These are phyloP conservation scores for Lethrus apterus DNA, from an alignment of 1,140 invertebrate genomes.

Conservation along the genomic window DNA sequence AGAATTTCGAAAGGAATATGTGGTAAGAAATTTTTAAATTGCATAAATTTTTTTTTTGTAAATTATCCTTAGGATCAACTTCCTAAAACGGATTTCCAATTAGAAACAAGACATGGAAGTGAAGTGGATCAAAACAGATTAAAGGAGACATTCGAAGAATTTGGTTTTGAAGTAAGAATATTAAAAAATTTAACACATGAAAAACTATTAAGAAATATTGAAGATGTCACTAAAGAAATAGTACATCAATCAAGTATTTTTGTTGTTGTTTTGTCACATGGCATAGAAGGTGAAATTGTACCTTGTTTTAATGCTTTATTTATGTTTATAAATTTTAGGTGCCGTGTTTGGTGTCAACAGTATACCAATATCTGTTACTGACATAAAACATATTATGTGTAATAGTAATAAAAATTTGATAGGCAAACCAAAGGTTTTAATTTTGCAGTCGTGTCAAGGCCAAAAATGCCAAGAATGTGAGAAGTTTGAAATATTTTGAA, in stretches of 20 bases:
- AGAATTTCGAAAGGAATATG: conserved; percentile 22
- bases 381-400: conserved; percentile 25
- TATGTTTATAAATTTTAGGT: conserved; percentile 19
- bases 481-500: not conserved
- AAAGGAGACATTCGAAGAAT: conserved; percentile 22
- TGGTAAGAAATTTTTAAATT: conserved; percentile 19
- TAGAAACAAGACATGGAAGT: conserved; percentile 28
- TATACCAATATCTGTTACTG: conserved; percentile 24
- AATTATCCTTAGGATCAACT: conserved; percentile 29
- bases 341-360: conserved; percentile 34
- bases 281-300: conserved; percentile 23
- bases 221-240: conserved; percentile 14
- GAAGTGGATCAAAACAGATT: conserved; percentile 25
- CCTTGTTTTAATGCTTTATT: not conserved
- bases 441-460: conserved; percentile 35
- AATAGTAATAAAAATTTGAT: conserved; percentile 21
- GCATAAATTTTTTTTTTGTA: conserved; percentile 12
- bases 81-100: conserved; percentile 12
- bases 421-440: conserved; percentile 32
- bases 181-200: conserved; percentile 23
- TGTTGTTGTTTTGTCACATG: conserved; percentile 33
- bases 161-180: conserved; percentile 25
- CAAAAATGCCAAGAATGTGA: conserved; percentile 29
- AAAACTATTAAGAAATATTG: conserved; percentile 21
- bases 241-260: conserved; percentile 29